Percentiles rank a stretch among this genome's conserved stretches.
phyloP scores from a whole-genome alignment of 2,797 vertebrate species.

The Knipowitschia caucasica region DNA sequence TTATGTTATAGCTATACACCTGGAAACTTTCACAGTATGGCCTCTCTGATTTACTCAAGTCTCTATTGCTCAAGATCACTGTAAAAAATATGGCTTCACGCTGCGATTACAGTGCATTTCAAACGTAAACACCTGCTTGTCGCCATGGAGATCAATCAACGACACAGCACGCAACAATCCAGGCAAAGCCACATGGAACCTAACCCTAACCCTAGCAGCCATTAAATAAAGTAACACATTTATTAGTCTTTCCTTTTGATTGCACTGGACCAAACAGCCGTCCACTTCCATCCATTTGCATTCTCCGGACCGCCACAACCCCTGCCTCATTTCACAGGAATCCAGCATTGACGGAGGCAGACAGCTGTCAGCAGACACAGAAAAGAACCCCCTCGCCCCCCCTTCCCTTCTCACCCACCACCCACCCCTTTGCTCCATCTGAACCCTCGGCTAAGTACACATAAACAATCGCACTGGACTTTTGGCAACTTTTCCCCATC shows the following conservation, averaged over 20 bases:
- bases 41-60: too few species aligned
- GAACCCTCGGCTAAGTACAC: constrained; percentile 48
- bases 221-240: neutral
- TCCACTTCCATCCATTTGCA: constrained; percentile 64
- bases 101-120: too few species aligned
- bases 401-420: constrained; percentile 16
- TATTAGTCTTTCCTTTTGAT: neutral
- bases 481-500: constrained; percentile 6
- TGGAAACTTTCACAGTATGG: too few species aligned
- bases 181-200: too few species aligned
- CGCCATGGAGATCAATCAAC: neutral
- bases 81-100: too few species aligned
- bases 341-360: constrained; percentile 72
- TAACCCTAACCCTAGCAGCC: neutral
- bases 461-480: constrained; percentile 56
- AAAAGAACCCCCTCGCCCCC: constrained; percentile 44
- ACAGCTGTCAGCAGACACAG: constrained; percentile 76
- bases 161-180: neutral
- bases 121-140: neutral
- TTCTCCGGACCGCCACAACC: constrained; percentile 63
- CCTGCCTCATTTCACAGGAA: constrained; percentile 77
- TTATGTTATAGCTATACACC: too few species aligned
- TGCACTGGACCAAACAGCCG: constrained; percentile 6
- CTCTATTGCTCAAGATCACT: too few species aligned
- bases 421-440: constrained; percentile 13